Evolutionary conservation across 1,140 invertebrate species (phyloP), one percentile per base, ranked within the genome.

Genomic region (Cylas formicarius): DNA sequence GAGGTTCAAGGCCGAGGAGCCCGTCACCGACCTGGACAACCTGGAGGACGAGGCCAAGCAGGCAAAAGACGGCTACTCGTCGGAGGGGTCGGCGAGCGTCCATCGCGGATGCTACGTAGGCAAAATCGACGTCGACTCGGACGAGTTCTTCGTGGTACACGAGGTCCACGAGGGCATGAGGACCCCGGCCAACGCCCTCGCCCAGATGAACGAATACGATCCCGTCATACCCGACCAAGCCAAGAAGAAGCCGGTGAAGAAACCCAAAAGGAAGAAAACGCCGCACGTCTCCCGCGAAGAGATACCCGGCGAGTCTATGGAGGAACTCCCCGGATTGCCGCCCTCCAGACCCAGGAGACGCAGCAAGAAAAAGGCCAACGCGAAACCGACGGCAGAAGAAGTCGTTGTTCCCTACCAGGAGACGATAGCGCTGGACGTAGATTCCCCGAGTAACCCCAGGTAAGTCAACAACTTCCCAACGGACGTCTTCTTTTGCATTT

Each of bases 111-210:
- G 80, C 85, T 0, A 76, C 88, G 46, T 85, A 89, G 65, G 83
- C 11, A 46, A 46, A 39, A 19, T 48, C 19, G 46, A 88, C 67
- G 85, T 88, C 41, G 79, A 88, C 57, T 85, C 86, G 2, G 86
- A 90, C 61, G 84, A 89, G 67, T 89, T 88, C 67, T 89, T 88
- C 62, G 67, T 89, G 29, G 71, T 84, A 38, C 78, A 81, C 39
- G 46, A 88, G 66, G 85, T 89, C 48, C 72, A 82, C 48, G 82
- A 86, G 61, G 83, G 82, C 28, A 83, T 86, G 55, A 74, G 78
- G 55, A 73, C 72, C 38, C 73, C 75, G n/a, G 68, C 67, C 23
- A 83, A 81, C 57, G 72, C 76, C 2, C 61, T 84, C 22, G 70
- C 74, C 11, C 67, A 76, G 33, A 71, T 80, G 49, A 55, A 60